Percentiles rank a stretch among this genome's conserved stretches.
These are phyloP conservation scores for Syrmaticus mikado DNA, from an alignment of 2,113 vertebrate species.

Conservation along the genomic window DNA sequence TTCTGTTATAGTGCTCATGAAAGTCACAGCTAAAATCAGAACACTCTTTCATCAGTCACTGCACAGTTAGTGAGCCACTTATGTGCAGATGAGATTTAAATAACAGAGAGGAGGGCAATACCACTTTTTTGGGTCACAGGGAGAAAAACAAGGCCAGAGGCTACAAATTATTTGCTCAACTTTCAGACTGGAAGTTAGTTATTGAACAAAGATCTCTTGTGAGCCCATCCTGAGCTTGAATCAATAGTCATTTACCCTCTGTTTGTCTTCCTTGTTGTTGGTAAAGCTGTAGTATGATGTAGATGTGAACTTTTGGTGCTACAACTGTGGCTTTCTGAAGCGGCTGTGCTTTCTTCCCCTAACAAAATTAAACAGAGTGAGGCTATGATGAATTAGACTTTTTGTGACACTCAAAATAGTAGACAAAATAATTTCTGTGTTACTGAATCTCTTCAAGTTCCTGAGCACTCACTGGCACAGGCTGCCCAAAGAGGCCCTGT, in stretches of 20 bases:
- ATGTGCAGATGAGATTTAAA: not conserved
- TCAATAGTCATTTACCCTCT: not conserved
- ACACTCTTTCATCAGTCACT: not conserved
- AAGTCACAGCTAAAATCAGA: not conserved
- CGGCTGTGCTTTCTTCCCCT: not conserved
- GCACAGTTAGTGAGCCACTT: not conserved
- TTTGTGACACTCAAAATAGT: not conserved
- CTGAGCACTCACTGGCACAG: not conserved
- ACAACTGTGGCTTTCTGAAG: not conserved
- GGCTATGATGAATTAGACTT: not conserved
- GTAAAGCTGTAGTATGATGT: not conserved
- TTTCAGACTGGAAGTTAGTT: not conserved
- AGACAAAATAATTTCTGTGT: not conserved
- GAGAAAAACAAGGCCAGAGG: not conserved
- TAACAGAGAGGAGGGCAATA: not conserved
- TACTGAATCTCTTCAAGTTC: not conserved
- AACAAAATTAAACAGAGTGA: not conserved
- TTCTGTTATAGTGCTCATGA: not conserved
- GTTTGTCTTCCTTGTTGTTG: not conserved
- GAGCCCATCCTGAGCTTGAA: not conserved
- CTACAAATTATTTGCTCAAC: not conserved
- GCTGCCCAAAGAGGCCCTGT: not conserved
- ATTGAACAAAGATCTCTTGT: not conserved
- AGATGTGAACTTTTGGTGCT: not conserved
- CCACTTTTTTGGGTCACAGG: not conserved